Conservation (phyloP, 1,140 invertebrate species). For the Cyphomyrmex costatus region DNA sequence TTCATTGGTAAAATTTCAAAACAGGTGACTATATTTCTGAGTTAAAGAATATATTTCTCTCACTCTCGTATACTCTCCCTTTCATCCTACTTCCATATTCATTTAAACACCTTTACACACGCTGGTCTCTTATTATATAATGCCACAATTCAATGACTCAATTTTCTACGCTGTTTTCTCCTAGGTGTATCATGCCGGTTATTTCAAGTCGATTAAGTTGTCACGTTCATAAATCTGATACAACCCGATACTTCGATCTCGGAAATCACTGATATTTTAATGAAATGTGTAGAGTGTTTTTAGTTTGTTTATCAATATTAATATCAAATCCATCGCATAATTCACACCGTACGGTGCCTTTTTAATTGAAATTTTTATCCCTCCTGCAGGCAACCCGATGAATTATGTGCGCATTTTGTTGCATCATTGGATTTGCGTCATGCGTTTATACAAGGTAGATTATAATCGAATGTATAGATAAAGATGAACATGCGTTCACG, state of each 20-base stretch:
- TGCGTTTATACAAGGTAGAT: constrained; percentile 15
- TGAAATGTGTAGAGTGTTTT: not conserved
- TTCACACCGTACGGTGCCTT: not conserved
- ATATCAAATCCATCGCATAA: not conserved
- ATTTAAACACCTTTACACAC: not conserved
- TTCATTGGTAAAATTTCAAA: too few species aligned
- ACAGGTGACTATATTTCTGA: too few species aligned
- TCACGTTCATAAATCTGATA: not conserved
- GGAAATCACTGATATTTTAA: not conserved
- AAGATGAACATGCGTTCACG: not conserved
- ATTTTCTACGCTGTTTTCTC: not conserved
- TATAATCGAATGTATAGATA: constrained; percentile 45
- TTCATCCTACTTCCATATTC: not conserved
- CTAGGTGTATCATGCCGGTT: too few species aligned
- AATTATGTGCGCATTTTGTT: constrained; percentile 13
- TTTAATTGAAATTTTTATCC: constrained; percentile 13
- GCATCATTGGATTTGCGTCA: constrained; percentile 36
- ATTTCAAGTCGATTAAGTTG: not conserved
- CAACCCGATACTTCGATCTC: not conserved
- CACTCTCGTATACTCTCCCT: not conserved
- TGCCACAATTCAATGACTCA: not conserved
- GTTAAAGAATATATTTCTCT: not conserved
- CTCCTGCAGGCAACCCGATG: not conserved
- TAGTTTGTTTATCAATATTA: not conserved
- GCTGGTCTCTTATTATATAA: not conserved